These are phyloP conservation scores for Eupithecia tripunctaria DNA, from an alignment of 2,888 invertebrate genomes.

Conservation along the genomic window DNA sequence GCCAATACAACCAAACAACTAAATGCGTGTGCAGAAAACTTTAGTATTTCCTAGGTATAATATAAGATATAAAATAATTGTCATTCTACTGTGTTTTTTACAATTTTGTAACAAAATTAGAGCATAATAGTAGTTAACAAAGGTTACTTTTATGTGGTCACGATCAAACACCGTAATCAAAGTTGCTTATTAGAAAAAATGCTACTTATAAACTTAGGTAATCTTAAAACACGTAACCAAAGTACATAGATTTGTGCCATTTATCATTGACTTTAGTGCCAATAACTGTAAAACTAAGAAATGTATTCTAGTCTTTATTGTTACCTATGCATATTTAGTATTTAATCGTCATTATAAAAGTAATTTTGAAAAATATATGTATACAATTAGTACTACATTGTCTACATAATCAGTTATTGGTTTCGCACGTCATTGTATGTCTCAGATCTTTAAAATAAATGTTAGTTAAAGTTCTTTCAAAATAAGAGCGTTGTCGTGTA, in stretches of 20 bases:
- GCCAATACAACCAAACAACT: slow-evolving; percentile 47
- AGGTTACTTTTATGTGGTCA: slow-evolving; percentile 65
- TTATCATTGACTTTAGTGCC: slow-evolving; percentile 80
- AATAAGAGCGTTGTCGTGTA: slow-evolving; percentile 57
- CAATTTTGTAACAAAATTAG: slow-evolving; percentile 75
- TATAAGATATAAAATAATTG: slow-evolving; percentile 63
- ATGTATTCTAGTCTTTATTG: slow-evolving; percentile 86
- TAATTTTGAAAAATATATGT: slow-evolving; percentile 73
- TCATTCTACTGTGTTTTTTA: slow-evolving; percentile 73
- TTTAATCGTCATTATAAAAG: slow-evolving; percentile 78
- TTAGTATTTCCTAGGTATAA: slow-evolving; percentile 80
- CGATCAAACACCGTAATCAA: slow-evolving; percentile 53
- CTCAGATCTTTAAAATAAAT: slow-evolving; percentile 52
- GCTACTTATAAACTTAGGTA: slow-evolving; percentile 46
- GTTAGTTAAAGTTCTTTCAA: slow-evolving; percentile 53
- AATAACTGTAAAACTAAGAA: slow-evolving; percentile 83
- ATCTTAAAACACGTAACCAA: slow-evolving; percentile 60
- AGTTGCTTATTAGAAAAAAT: slow-evolving; percentile 57
- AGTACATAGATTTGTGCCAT: slow-evolving; percentile 80
- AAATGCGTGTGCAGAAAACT: slow-evolving; percentile 56
- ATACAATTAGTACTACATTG: slow-evolving; percentile 67
- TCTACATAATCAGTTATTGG: slow-evolving; percentile 68
- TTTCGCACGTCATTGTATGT: slow-evolving; percentile 73
- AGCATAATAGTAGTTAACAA: slow-evolving; percentile 72
- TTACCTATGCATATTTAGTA: slow-evolving; percentile 81